Evolutionary conservation across 2,888 invertebrate genomes (phyloP).

Genomic region (Synergus laeviventris): DNA sequence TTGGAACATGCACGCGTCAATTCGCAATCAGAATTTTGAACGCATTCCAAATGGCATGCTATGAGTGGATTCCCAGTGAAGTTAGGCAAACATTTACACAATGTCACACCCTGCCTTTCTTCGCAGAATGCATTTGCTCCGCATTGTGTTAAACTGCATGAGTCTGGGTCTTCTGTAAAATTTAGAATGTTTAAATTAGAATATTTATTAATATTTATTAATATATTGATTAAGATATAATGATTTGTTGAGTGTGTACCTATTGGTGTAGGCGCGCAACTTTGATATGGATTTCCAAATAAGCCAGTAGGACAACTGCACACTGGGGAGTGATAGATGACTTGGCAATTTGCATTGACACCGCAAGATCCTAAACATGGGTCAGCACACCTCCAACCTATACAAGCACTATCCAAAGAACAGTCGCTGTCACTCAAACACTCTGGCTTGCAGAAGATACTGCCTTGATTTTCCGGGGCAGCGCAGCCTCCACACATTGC

Average conservation of each 20-base stretch:
- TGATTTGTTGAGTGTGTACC: slow-evolving; percentile 34
- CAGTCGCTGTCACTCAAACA: slow-evolving; percentile 90
- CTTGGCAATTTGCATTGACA: slow-evolving; percentile 85
- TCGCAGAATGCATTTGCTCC: slow-evolving; percentile 89
- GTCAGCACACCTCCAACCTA: slow-evolving; percentile 82
- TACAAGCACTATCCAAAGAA: slow-evolving; percentile 85
- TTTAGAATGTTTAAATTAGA: slow-evolving; percentile 42
- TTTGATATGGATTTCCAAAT: slow-evolving; percentile 87
- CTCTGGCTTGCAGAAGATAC: slow-evolving; percentile 88
- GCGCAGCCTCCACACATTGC: slow-evolving; percentile 89
- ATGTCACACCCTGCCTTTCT: slow-evolving; percentile 81
- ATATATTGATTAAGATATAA: slow-evolving; percentile 76
- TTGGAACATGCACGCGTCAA: slow-evolving; percentile 77
- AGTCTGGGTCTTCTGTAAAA: slow-evolving; percentile 75
- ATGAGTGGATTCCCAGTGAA: slow-evolving; percentile 89
- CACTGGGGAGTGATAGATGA: slow-evolving; percentile 86
- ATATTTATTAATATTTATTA: too few relatives aligned
- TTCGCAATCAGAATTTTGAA: slow-evolving; percentile 82
- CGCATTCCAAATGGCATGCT: slow-evolving; percentile 88
- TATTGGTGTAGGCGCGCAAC: slow-evolving; percentile 84
- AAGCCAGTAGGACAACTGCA: slow-evolving; percentile 90
- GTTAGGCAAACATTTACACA: slow-evolving; percentile 85
- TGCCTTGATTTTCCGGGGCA: slow-evolving; percentile 82
- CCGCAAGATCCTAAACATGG: slow-evolving; percentile 87
- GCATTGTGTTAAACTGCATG: slow-evolving; percentile 87